phyloP scores from a whole-genome alignment of 2,113 vertebrate species.

The Oncorhynchus keta region DNA sequence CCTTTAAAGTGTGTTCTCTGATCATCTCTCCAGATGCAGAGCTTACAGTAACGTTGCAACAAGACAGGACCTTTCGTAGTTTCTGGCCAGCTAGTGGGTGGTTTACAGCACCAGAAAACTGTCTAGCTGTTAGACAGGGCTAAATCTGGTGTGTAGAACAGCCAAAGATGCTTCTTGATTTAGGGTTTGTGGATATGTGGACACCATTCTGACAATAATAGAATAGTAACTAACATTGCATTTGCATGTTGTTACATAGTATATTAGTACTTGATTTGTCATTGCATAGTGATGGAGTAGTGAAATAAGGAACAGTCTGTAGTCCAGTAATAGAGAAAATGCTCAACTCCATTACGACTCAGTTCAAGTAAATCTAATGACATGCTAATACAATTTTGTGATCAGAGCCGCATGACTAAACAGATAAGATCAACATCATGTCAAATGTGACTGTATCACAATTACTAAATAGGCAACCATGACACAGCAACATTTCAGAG shows the following conservation, averaged over 20 bases:
- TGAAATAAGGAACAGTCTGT: too few species aligned
- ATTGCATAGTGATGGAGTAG: too few species aligned
- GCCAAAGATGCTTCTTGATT: neutral
- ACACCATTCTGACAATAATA: neutral
- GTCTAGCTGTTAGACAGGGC: neutral
- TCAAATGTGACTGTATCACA: too few species aligned
- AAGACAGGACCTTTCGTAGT: neutral
- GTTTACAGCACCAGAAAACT: neutral
- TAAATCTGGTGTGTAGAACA: neutral
- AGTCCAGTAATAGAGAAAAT: too few species aligned
- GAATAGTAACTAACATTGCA: neutral
- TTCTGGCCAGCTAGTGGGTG: neutral
- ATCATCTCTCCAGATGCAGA: neutral
- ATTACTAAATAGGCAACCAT: too few species aligned
- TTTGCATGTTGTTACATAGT: too few species aligned
- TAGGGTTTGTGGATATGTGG: neutral
- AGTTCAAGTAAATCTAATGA: too few species aligned
- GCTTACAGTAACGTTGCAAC: neutral
- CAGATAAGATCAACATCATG: too few species aligned
- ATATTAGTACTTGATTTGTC: too few species aligned
- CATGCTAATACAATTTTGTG: too few species aligned
- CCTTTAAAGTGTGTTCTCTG: neutral
- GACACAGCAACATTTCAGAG: neutral
- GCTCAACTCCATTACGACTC: too few species aligned
- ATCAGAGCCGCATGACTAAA: too few species aligned